Percentiles rank a stretch among this genome's conserved stretches.
Evolutionary conservation across 2,113 vertebrate genomes (phyloP).

Genomic region (Poeciliopsis turrubarensis): DNA sequence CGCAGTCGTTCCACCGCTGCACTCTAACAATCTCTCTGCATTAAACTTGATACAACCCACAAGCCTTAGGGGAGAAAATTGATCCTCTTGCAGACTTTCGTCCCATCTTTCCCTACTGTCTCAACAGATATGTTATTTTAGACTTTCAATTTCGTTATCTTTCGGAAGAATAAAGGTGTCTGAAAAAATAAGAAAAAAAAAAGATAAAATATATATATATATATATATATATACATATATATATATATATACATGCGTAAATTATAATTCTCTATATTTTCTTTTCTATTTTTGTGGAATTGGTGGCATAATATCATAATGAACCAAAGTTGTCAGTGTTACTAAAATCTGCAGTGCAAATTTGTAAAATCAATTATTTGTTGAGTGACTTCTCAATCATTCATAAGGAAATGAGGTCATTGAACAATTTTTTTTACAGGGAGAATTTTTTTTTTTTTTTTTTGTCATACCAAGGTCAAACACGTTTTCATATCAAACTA

Average conservation of each 20-base stretch:
- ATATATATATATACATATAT: not conserved
- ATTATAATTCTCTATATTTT: slow-evolving; percentile 8
- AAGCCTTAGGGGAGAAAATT: slow-evolving; percentile 29
- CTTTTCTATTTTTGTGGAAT: slow-evolving; percentile 25
- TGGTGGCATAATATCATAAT: slow-evolving; percentile 13
- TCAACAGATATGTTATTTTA: slow-evolving; percentile 51
- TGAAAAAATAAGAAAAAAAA: too few species aligned
- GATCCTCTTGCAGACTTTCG: slow-evolving; percentile 30
- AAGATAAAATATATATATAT: too few species aligned
- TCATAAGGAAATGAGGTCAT: too few species aligned
- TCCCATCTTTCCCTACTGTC: slow-evolving; percentile 25
- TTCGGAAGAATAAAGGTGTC: slow-evolving; percentile 30
- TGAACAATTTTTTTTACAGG: too few species aligned
- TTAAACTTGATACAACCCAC: slow-evolving; percentile 29
- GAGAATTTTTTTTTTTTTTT: too few species aligned
- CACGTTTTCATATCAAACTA: too few species aligned
- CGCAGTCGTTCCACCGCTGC: slow-evolving; percentile 16
- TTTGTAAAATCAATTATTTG: too few species aligned
- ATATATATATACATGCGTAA: not conserved
- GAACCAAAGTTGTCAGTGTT: not conserved
- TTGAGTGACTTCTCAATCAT: too few species aligned
- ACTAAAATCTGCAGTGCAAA: too few species aligned
- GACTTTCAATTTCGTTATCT: slow-evolving; percentile 43
- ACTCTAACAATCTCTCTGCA: slow-evolving; percentile 28
- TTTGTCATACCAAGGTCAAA: too few species aligned